Base-by-base conservation (phyloP, 1,140 invertebrate species). In the Cardiocondyla obscurior region DNA sequence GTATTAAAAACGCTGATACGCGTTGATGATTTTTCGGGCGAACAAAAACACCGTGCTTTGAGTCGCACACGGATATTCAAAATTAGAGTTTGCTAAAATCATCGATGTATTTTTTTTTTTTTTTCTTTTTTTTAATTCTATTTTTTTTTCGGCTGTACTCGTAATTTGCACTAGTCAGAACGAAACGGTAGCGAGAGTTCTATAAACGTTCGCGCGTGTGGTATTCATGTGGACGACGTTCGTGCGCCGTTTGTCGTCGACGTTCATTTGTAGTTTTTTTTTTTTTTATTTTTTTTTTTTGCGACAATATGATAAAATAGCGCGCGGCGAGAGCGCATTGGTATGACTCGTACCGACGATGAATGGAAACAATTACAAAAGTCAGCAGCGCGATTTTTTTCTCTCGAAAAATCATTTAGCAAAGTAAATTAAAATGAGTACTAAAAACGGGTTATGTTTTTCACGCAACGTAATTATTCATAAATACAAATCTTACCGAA, bases 181-280 rank as follows among this genome's bases (percentile, higher is more conserved):
- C 60, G 19, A 82, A 85, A 88, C 44, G n/a, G 46, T 12, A 74
- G 65, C 46, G 51, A 60, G 36, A 58, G 73, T 22, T 36, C 57
- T 19, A 65, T 74, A 73, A 87, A 85, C 53, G 81, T 70, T 67
- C 60, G 51, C 49, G 55, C 51, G 42, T 46, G 36, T 76, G 86
- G 86, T 77, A 85, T 86, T 83, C 85, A 74, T 89, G 88, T 87
- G 83, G 77, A 81, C 87, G 83, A 89, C 83, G 85, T 82, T 83
- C 86, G 57, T 69, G 60, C 73, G 69, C 74, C 79, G 83, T 87
- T 88, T 85, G 82, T 86, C 82, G 83, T 58, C 51, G 76, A 60
- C 79, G 82, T 89, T 88, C 73, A 53, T 77, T 81, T 69, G 77
- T 84, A n/a, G n/a, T n/a, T n/a, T n/a, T n/a, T n/a, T n/a, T n/a